A percentile compares a stretch with the other conserved stretches of the same genome.
These are phyloP conservation scores for Schrankia costaestrigalis DNA, from an alignment of 2,888 invertebrate genomes.

Conservation along the genomic window DNA sequence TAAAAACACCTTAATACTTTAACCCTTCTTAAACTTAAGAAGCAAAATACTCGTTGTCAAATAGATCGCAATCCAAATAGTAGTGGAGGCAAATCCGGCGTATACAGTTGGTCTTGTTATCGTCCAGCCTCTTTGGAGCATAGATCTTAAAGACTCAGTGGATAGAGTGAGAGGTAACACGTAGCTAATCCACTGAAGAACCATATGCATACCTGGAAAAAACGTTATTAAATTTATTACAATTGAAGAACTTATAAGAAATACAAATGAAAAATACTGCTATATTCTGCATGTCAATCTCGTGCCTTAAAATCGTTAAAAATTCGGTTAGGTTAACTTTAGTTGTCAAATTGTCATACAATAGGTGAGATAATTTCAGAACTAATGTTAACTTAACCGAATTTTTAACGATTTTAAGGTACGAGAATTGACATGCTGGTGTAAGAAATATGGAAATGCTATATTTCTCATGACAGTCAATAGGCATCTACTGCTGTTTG, in stretches of 20 bases:
- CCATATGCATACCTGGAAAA: slow-evolving; percentile 87
- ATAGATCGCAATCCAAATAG: slow-evolving; percentile 89
- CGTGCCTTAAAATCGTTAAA: too few species aligned
- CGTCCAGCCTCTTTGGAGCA: slow-evolving; percentile 91
- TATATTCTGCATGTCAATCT: background rate
- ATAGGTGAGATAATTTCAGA: too few species aligned
- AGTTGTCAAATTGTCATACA: too few species aligned
- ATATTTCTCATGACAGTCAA: too few species aligned
- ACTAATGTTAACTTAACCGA: too few species aligned
- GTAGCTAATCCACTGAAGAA: slow-evolving; percentile 86
- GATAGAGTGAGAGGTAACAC: slow-evolving; percentile 92
- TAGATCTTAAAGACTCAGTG: slow-evolving; percentile 92
- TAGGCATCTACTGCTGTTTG: too few species aligned
- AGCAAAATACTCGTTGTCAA: slow-evolving; percentile 86
- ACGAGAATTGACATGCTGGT: too few species aligned
- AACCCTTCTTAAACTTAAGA: slow-evolving; percentile 92
- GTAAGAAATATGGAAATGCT: too few species aligned
- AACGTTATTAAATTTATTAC: background rate
- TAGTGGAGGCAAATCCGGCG: slow-evolving; percentile 88
- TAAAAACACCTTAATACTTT: slow-evolving; percentile 32
- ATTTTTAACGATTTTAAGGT: too few species aligned
- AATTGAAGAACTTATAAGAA: too few species aligned
- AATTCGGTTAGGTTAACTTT: too few species aligned
- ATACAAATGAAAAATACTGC: background rate
- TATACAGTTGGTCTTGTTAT: slow-evolving; percentile 87